phyloP scores from a whole-genome alignment of 2,113 vertebrate species.

The Machaerirhynchus nigripectus region DNA sequence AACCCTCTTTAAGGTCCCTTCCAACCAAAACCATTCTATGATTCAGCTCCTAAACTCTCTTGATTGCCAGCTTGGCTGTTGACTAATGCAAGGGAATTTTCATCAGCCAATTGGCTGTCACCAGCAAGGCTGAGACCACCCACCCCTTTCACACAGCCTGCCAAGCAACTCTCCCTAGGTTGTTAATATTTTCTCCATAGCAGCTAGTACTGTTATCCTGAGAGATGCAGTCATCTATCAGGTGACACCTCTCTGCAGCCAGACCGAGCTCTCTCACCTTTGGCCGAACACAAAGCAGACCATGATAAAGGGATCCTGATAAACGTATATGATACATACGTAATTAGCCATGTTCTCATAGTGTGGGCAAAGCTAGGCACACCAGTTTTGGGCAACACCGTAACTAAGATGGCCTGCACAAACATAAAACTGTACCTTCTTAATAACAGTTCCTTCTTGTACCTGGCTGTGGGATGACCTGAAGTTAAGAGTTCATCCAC shows the following conservation, averaged over 20 bases:
- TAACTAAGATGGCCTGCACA: neutral
- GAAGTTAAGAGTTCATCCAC: neutral
- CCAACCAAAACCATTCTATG: neutral
- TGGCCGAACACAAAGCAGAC: accelerated
- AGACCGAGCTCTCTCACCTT: neutral
- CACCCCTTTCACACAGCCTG: neutral
- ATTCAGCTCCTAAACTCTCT: neutral
- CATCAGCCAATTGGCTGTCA: neutral
- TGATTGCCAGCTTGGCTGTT: neutral
- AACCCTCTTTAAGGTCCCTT: neutral
- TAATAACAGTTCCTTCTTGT: neutral
- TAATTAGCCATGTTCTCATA: neutral
- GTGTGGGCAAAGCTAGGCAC: neutral
- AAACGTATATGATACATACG: neutral
- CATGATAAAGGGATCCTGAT: neutral
- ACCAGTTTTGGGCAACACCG: neutral
- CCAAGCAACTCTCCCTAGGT: neutral
- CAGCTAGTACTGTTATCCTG: neutral
- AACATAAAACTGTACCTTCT: neutral
- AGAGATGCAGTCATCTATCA: accelerated
- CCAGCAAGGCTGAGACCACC: neutral
- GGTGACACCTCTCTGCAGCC: neutral
- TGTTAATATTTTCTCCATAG: neutral
- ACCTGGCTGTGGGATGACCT: neutral
- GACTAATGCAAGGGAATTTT: slow-evolving; percentile 9